Conservation (phyloP, 2,888 invertebrate species). For the Gasteruption jaculator region DNA sequence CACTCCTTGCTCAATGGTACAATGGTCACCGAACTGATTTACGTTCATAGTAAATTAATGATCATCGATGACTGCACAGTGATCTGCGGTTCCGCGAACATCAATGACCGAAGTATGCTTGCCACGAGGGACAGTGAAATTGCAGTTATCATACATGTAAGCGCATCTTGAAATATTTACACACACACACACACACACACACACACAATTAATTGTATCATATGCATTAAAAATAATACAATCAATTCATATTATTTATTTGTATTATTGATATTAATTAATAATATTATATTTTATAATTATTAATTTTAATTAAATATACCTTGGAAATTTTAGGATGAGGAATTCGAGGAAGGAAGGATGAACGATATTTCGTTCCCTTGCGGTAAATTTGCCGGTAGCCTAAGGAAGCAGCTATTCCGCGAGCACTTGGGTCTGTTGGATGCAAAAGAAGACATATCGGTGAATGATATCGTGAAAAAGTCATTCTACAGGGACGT, state of each 20-base stretch:
- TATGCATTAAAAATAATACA: neutral
- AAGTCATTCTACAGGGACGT: constrained; percentile 78
- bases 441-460: constrained; percentile 53
- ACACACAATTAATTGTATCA: too few relatives aligned
- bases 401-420: constrained; percentile 80
- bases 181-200: too few relatives aligned
- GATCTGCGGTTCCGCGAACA: constrained; percentile 97
- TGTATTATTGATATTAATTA: neutral
- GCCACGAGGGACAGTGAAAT: constrained; percentile 94
- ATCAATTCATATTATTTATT: neutral
- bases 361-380: constrained; percentile 81
- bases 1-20: constrained; percentile 75
- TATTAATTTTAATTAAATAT: constrained; percentile 3
- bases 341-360: constrained; percentile 71
- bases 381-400: constrained; percentile 82
- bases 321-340: constrained; percentile 58
- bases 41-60: constrained; percentile 95
- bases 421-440: constrained; percentile 84
- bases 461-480: constrained; percentile 70
- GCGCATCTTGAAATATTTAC: constrained; percentile 18
- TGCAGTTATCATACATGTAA: constrained; percentile 80
- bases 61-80: constrained; percentile 88
- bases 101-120: constrained; percentile 93
- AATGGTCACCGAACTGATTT: constrained; percentile 88
- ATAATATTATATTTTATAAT: neutral